Base-by-base conservation (phyloP, 2,888 invertebrate species). In the Opisthograptis luteolata region DNA sequence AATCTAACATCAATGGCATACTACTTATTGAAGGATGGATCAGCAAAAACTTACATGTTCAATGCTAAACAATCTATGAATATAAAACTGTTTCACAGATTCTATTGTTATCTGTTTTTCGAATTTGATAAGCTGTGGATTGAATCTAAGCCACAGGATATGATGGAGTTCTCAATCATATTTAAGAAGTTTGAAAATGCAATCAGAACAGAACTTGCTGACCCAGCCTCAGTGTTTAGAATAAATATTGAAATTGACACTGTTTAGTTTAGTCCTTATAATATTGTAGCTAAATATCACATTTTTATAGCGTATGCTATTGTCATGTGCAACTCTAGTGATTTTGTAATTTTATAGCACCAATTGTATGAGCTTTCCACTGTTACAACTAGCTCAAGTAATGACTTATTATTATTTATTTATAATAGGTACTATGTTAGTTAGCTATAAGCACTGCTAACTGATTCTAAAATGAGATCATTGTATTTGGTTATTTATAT, bases 91-190 rank as follows among this genome's bases (percentile, higher is more conserved):
- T 99, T 99, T 84, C 97, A 99, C 84, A 95, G 95, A 74, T 95
- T 99, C 72, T 99, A 98, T 86, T 96, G 97, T 83, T 97, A 97
- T 79, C 90, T 99, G 40, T 97, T 98, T 81, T 96, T 95, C 76
- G 96, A 98, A 75, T 99, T 99, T 89, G 98, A 98, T 86, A 94
- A 95, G 68, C 96, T 96, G 84, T 99, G 99, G 99, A 93, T 98
- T 62, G 93, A 95, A 58, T 95, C 96, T 13, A 96, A 97, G 72
- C 99, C 99, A 0, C 93, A 93, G 60, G 96, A 97, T 76, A 97
- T 99, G 58, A 99, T 99, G 99, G 97, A 98, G 74, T 99, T 99
- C 81, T 96, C 97, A 20, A 92, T 92, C 34, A 96, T 99, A 48
- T 95, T 95, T 76, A 94, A 96, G 67, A 94, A 94, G 70, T 99